Conservation (phyloP, 2,113 vertebrate species). For the Chloroceryle aenea region DNA sequence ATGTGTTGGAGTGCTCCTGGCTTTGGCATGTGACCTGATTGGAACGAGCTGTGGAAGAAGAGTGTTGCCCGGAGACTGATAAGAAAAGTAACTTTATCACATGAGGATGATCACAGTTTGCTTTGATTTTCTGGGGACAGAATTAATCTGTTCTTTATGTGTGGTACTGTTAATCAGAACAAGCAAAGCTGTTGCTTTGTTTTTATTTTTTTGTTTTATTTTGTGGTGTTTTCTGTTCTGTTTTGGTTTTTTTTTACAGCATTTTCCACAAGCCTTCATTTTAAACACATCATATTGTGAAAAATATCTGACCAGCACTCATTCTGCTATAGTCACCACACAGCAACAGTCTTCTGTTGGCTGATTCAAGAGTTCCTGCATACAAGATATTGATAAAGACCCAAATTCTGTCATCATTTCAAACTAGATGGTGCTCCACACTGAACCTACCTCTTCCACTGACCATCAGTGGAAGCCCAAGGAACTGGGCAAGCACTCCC, state of each 20-base stretch:
- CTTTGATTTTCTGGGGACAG: neutral
- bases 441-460: neutral
- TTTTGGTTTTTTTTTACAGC: neutral
- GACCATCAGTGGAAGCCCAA: neutral
- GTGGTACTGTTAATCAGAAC: neutral
- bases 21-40: neutral
- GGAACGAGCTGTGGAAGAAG: neutral
- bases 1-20: neutral
- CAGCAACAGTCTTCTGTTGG: neutral
- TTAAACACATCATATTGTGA: neutral
- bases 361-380: neutral
- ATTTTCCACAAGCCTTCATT: neutral
- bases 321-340: neutral
- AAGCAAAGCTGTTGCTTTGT: neutral
- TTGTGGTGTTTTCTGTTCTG: neutral
- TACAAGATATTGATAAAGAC: neutral
- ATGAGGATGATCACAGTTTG: fast-evolving
- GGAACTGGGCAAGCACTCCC: neutral
- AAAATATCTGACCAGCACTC: neutral
- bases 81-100: neutral
- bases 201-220: neutral
- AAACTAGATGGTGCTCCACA: neutral
- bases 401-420: neutral
- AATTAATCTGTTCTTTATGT: neutral
- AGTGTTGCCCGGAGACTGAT: neutral